These are phyloP conservation scores for Drosophila bunnanda DNA, from an alignment of 2,888 invertebrate species.

Conservation along the genomic window DNA sequence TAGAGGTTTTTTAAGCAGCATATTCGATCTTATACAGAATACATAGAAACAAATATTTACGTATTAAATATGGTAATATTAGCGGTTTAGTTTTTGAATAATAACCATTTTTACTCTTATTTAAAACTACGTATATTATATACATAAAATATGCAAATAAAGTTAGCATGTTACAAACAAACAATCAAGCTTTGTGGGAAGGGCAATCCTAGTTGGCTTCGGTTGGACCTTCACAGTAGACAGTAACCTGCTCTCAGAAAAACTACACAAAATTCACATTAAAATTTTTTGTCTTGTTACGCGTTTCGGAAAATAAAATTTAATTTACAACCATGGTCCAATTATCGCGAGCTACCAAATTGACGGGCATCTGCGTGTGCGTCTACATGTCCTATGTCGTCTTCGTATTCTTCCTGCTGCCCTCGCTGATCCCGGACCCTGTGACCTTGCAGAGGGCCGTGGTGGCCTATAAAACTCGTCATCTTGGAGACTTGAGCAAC, in stretches of 20 bases:
- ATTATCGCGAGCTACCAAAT: conserved; percentile 49
- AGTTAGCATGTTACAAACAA: conserved; percentile 53
- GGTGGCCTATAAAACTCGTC: conserved; percentile 22
- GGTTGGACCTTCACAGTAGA: not conserved
- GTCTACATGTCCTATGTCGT: conserved; percentile 56
- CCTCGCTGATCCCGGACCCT: conserved; percentile 62
- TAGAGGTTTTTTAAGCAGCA: conserved; percentile 20
- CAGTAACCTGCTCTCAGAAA: not conserved
- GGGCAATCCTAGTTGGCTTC: conserved; percentile 2
- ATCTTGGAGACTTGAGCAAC: conserved; percentile 48
- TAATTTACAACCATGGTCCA: conserved; percentile 47
- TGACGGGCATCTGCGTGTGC: conserved; percentile 55
- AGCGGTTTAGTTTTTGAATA: conserved; percentile 51
- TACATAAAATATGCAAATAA: conserved; percentile 38
- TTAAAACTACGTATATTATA: conserved; percentile 10
- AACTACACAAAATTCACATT: not conserved
- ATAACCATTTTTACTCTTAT: conserved; percentile 25
- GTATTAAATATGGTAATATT: conserved; percentile 59
- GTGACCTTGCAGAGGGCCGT: conserved; percentile 47
- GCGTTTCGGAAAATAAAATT: not conserved
- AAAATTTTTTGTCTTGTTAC: not conserved
- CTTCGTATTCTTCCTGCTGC: conserved; percentile 58
- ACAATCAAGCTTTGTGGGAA: not conserved
- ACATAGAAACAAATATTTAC: conserved; percentile 35
- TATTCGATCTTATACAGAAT: conserved; percentile 25